Evolutionary conservation across 1,140 invertebrate species (phyloP).

Genomic region (Aporrectodea caliginosa): DNA sequence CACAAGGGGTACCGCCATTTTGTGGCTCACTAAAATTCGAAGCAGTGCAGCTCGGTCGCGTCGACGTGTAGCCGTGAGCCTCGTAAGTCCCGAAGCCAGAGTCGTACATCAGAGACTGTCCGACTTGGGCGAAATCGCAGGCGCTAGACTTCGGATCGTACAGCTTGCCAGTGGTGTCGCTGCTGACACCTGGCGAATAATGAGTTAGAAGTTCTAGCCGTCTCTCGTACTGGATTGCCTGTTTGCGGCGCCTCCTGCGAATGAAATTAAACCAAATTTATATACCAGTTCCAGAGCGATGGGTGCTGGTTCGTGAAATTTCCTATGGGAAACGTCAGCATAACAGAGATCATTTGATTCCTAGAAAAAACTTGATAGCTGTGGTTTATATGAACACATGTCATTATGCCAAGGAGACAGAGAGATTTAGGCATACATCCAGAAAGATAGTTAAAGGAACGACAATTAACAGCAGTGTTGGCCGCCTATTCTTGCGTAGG

Average conservation of each 20-base stretch:
- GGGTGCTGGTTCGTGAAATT: no score
- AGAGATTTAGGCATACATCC: no score
- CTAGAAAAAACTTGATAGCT: no score
- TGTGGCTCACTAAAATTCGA: not conserved
- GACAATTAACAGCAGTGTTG: no score
- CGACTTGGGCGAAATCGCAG: not conserved
- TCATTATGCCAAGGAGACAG: no score
- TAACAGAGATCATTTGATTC: no score
- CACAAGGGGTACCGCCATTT: not conserved
- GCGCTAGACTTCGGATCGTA: not conserved
- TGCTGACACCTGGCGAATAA: conserved; percentile 8
- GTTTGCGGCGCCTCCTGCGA: conserved; percentile 13
- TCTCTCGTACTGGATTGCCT: conserved; percentile 8
- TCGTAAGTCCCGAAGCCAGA: not conserved
- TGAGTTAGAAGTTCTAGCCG: conserved; percentile 17
- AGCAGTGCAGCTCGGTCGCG: not conserved
- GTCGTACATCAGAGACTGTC: not conserved
- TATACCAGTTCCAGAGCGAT: no score
- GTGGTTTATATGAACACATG: no score
- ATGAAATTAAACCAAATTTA: no score
- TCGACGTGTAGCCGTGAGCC: not conserved
- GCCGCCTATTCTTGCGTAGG: no score
- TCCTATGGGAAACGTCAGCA: no score
- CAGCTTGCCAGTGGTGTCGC: not conserved
- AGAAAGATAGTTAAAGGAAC: no score